Base-by-base conservation (phyloP, 2,888 invertebrate genomes). In the Dicroscelio sp. region DNA sequence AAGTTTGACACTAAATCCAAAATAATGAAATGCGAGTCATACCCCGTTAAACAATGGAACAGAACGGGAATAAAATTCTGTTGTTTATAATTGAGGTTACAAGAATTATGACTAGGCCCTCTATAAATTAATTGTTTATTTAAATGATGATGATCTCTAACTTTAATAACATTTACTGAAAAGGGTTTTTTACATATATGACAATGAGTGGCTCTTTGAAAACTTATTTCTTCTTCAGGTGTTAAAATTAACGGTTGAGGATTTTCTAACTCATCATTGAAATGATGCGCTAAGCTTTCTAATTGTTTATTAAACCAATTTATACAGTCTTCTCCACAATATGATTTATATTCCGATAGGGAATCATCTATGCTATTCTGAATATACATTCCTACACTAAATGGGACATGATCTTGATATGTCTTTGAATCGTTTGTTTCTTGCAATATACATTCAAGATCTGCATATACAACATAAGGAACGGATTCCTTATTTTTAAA, bases 71-170 rank as follows among this genome's bases (percentile, higher is more conserved):
- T 93, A 27, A 93, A 91, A 43, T 92, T 87, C 0, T 92, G 88
- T 31, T 94, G 86, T 90, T 93, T 91, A 87, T 90, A 96, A 80
- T 95, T 94, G 33, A 96, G 55, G 92, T 96, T 96, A 82, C 94
- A 94, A 4, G n/a, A 27, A 1, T 83, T 31, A 84, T 94, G 93
- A 1, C 88, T 86, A 3, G 92, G 71, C 1, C 94, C 92, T 31
- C 91, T n/a, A 76, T 60, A 85, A 12, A 14, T 12, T 12, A 12
- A 12, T 31, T 30, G 30, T 55, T 86, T 84, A 14, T 82, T 82
- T 0, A 90, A 31, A 76, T 92, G 88, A 60, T 69, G 76, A 80
- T 91, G 90, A 67, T 92, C 86, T 1, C 69, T 23, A 30, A 82
- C 48, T 33, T 73, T 89, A 58, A 75, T 10, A 43, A 76, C 65